Base-by-base conservation (phyloP, 2,113 vertebrate genomes). In the Bombycilla garrulus region DNA sequence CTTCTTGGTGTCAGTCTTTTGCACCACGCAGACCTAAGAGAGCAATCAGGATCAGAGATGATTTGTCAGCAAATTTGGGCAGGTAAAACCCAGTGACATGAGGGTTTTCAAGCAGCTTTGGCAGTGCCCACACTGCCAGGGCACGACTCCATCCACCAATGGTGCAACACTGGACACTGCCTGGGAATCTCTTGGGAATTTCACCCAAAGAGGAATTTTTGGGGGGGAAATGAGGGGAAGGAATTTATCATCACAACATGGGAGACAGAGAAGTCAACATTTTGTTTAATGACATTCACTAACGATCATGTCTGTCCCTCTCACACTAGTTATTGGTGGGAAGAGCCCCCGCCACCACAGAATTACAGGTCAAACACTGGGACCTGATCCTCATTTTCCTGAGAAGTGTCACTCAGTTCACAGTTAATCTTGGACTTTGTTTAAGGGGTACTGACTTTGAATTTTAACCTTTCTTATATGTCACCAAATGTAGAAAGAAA, bases 1-100 rank as follows among this genome's bases (percentile, higher is more conserved):
- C 95, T 99, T 99, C 98, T 99, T 99, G 7, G 99, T 99, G 94
- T 99, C 99, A 7, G 98, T 99, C 98, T 99, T 99, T 92, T 99
- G 99, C 29, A 99, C 99, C 16, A 99, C 99, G 48, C 99, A 99
- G 31, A 99, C 99, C 99, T 99, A 48, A 11, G 9, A 3, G 47
- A 61, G 54, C 23, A 95, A 76, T 7, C 31, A 53, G 80, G 28
- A 77, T 12, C 19, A 58, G 74, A 40, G 51, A 7, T 15, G 36
- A 36, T 33, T 3, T 61, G 42, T 23, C 69, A 86, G 56, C 12
- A 28, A 18, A 45, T 29, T 1, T 7, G n/a, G 29, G 12, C 60
- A 13, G 26, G 9, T 56, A 17, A 60, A 45, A 44, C 24, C 7
- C 1, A 2, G n/a, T 12, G 48, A 42, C 40, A 14, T 0, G 0